Base-by-base conservation (phyloP, 2,888 invertebrate species). In the Chloromyia formosa region DNA sequence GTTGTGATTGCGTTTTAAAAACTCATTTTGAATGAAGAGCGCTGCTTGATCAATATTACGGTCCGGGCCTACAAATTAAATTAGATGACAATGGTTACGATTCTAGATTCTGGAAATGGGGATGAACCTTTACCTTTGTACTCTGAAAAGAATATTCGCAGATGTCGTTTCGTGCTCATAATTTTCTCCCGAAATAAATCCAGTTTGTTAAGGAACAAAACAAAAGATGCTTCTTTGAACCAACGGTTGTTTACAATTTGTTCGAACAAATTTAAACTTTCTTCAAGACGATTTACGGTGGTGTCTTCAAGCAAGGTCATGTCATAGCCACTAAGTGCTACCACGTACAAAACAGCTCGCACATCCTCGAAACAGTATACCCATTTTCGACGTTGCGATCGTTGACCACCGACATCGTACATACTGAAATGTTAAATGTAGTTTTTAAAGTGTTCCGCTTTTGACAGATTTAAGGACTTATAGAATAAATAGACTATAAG, bases 311-410 rank as follows among this genome's bases (percentile, higher is more conserved):
- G 78, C 58, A 90, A 82, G 3, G 89, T 89, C 90, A 90, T 90
- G 80, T 90, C 90, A 80, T 90, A 90, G 58, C 90, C 89, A 82
- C 90, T 90, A 9, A 90, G 83, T 0, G 90, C 89, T 16, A 89
- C 89, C 18, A 90, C 90, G 84, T 89, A 90, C 58, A 90, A 81
- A 1, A 90, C 88, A 18, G 90, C 89, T 79, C 87, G 85, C 1
- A 90, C 90, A 82, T 90, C 89, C 81, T 90, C 90, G 82, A 90
- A 90, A 82, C 90, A 90, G 80, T 90, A 89, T 79, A 90, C 90
- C 90, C 90, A 90, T 81, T 90, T 90, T 73, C 89, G 84, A 60
- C 90, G 82, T 82, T 90, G 90, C 76, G 90, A 90, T 80, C 90
- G 83, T 81, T 90, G 90, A 72, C 90, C 90, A 23, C 90, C 90